Base-by-base conservation (phyloP, 2,888 invertebrate genomes). In the Mythimna lalbum region DNA sequence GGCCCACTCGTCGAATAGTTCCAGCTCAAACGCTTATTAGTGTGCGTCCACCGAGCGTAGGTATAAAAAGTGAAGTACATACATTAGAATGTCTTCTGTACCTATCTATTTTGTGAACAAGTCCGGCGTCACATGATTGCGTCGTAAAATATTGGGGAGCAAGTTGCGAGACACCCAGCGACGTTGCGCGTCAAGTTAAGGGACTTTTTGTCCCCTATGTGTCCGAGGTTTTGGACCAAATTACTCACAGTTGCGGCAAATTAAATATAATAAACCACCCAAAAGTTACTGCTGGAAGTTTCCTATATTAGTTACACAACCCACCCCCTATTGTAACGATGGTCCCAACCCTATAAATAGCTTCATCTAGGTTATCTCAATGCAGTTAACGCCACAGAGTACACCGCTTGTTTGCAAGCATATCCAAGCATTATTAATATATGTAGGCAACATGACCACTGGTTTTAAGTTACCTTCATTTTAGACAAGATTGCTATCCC, bases 281-380 rank as follows among this genome's bases (percentile, higher is more conserved):
- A 53, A 47, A 47, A 73, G 9, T 36, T 21, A 53, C 19, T 21
- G 2, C n/a, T 27, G 7, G 0, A 31, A 43, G 7, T 21, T 53
- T 12, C 12, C 21, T 47, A 57, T 63, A 59, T 67, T 72, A 69
- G 50, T 60, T 76, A 63, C 55, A 78, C n/a, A 59, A 5, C 19
- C 33, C 17, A 57, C 1, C 36, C 12, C 27, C 4, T 53, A 27
- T 27, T 31, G 2, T 14, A 21, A 23, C 21, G 4, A 19, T 39
- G n/a, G 10, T 60, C 0, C 23, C 12, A 12, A 55, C 4, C 31
- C n/a, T 17, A 23, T 2, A 27, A 49, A 27, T 23, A 33, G 19
- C 43, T n/a, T 47, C 55, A 53, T 33, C 9, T 4, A 36, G 9
- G 47, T 47, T 36, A 36, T 53, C 2, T 14, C 19, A 52, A 31